These are phyloP conservation scores for Athrips mouffetella DNA, from an alignment of 2,888 invertebrate genomes.

Conservation along the genomic window DNA sequence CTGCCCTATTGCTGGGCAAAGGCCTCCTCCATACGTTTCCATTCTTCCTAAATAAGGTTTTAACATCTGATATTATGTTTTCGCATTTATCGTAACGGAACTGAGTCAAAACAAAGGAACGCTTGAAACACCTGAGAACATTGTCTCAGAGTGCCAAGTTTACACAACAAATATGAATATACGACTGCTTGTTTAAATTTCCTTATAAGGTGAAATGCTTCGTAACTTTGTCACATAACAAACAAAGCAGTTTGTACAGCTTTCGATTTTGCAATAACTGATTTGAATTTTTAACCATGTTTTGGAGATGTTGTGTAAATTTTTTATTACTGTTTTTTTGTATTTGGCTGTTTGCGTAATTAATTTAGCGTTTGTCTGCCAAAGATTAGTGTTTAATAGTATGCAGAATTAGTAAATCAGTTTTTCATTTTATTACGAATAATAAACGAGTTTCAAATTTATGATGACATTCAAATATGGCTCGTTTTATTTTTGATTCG, in stretches of 20 bases:
- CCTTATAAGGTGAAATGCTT: conserved; percentile 5
- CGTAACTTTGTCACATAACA: not conserved
- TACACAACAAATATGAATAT: not conserved
- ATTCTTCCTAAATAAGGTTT: too few species aligned
- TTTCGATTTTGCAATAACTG: not conserved
- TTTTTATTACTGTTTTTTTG: not conserved
- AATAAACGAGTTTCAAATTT: too few species aligned
- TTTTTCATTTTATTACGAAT: too few species aligned
- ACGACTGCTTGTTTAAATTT: not conserved
- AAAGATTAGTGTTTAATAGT: too few species aligned
- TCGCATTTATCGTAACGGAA: not conserved
- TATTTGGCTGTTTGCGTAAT: not conserved
- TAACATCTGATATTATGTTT: not conserved
- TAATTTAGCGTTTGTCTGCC: not conserved
- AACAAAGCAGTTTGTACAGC: not conserved
- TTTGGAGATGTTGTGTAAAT: too few species aligned
- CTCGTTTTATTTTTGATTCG: too few species aligned
- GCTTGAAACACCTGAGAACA: conserved; percentile 2
- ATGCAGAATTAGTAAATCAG: too few species aligned
- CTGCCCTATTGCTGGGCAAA: too few species aligned
- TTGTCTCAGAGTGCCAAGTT: not conserved
- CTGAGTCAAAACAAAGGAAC: conserved; percentile 7
- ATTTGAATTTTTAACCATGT: too few species aligned
- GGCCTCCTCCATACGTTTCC: too few species aligned
- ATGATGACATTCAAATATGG: too few species aligned